Base-by-base conservation (phyloP, 2,888 invertebrate species). In the Athrips mouffetella region DNA sequence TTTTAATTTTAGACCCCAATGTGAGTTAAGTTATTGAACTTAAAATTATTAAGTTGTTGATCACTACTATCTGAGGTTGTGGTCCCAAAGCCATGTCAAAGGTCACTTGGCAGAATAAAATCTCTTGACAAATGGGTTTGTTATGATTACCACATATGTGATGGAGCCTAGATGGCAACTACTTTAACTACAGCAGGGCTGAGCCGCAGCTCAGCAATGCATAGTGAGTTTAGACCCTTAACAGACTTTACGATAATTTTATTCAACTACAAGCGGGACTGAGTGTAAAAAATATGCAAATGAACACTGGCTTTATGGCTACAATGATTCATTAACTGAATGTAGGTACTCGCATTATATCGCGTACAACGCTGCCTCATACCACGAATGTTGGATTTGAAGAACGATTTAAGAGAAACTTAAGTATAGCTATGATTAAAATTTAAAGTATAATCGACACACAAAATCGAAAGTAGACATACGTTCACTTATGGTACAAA, bases 241-340 rank as follows among this genome's bases (percentile, higher is more conserved):
- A 37, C 18, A 37, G 16, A 16, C 16, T 15, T 55, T 50, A 57
- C 48, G 47, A 15, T 18, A 33, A 42, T 39, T 54, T 55, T 55
- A 54, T 56, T 56, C 47, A 51, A 47, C n/a, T 27, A 45, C 40
- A 54, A 50, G 52, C 54, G 31, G 54, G 54, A 57, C 16, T 11
- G 13, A 15, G 31, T 31, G 11, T 31, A 31, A 59, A 59, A 49
- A 58, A 62, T 60, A 65, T 61, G 59, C 55, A 57, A 64, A 64
- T 55, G 40, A 31, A 40, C 33, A 47, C 37, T 40, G 35, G 4
- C 23, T 16, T 53, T 55, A 54, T 47, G 41, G 37, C 45, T 47
- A 48, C 30, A 45, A 31, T 45, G 47, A 50, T 51, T 51, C 44
- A 61, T 61, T 55, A 58, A 55, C 59, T 48, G 30, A 31, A 30